Conservation (phyloP, 2,797 vertebrate species). For the Salarias fasciatus region DNA sequence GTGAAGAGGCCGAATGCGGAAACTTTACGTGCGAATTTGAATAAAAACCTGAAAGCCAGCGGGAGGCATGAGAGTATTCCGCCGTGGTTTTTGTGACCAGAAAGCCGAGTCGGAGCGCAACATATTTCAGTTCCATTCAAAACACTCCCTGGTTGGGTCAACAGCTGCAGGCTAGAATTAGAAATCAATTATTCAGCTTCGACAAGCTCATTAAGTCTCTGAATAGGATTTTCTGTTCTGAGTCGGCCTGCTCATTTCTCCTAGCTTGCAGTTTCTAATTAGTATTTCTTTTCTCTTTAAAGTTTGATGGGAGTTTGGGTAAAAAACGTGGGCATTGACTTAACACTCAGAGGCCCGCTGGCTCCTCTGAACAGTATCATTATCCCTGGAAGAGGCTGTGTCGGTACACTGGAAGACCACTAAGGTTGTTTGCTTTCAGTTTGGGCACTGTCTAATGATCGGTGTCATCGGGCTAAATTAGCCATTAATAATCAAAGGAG, state of each 20-base stretch:
- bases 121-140: constrained; percentile 79
- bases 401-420: constrained; percentile 68
- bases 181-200: constrained; percentile 86
- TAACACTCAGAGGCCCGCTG: constrained; percentile 51
- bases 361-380: constrained; percentile 70
- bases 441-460: constrained; percentile 78
- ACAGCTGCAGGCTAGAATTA: constrained; percentile 84
- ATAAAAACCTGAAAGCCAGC: constrained; percentile 50
- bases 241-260: constrained; percentile 80
- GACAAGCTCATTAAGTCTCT: constrained; percentile 83
- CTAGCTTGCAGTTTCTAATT: constrained; percentile 81
- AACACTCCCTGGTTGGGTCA: constrained; percentile 79
- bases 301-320: constrained; percentile 78
- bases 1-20: constrained; percentile 35
- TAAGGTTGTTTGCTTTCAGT: constrained; percentile 79
- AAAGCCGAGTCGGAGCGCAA: constrained; percentile 69
- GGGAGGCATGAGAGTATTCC: constrained; percentile 50
- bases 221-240: constrained; percentile 81
- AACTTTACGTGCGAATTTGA: constrained; percentile 37
- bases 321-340: constrained; percentile 67
- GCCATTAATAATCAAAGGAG: constrained; percentile 84
- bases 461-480: constrained; percentile 83
- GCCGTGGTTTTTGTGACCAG: constrained; percentile 51
- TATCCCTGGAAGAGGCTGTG: constrained; percentile 65
- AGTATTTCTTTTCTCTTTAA: constrained; percentile 80